Evolutionary conservation across 2,113 vertebrate genomes (phyloP).

Genomic region (Grallaria varia): DNA sequence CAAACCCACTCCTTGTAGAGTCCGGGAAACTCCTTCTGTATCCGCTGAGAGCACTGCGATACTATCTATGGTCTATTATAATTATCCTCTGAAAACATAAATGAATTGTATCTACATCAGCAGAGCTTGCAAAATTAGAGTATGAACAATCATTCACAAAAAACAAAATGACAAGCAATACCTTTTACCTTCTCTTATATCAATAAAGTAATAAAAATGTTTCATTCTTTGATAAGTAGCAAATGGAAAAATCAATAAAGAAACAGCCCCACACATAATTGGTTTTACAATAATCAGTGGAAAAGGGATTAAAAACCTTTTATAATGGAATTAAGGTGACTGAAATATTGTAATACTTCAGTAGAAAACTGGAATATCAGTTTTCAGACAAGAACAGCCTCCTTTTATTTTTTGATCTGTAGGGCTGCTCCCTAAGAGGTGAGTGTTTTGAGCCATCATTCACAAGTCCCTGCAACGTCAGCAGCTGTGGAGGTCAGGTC

Average conservation of each 20-base stretch:
- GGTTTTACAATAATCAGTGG: neutral
- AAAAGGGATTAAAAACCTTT: neutral
- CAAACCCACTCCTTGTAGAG: neutral
- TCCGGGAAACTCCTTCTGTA: neutral
- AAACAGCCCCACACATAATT: neutral
- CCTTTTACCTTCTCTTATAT: neutral
- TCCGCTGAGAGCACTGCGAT: neutral
- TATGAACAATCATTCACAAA: neutral
- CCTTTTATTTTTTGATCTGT: neutral
- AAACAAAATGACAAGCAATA: neutral
- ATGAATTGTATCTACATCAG: neutral
- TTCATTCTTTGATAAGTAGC: neutral
- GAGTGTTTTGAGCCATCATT: neutral
- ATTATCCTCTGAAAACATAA: neutral
- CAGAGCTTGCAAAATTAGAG: neutral
- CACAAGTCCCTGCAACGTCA: neutral
- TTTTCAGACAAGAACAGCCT: neutral
- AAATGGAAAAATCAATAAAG: neutral
- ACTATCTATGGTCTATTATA: neutral
- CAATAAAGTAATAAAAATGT: neutral
- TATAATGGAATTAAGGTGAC: neutral
- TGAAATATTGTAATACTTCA: neutral
- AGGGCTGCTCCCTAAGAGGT: neutral
- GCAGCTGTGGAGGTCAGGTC: neutral
- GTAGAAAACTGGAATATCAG: neutral